Percentiles rank a stretch among this genome's conserved stretches.
phyloP scores from a whole-genome alignment of 1,140 invertebrate species.

The Bilobella aurantiaca region DNA sequence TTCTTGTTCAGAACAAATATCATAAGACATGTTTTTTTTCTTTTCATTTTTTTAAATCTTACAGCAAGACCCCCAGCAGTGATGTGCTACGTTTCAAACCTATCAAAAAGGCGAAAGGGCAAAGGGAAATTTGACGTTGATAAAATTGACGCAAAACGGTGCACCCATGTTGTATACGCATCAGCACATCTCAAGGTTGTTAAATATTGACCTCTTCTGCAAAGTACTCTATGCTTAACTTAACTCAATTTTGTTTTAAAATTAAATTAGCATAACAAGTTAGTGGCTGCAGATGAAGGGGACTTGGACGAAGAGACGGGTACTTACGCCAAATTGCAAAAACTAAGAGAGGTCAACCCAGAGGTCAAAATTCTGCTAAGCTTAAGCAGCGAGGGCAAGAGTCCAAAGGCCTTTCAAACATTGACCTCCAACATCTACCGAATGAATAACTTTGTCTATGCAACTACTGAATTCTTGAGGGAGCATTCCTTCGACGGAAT shows the following conservation, averaged over 20 bases:
- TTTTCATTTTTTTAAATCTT: slow-evolving; percentile 5
- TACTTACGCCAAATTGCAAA: slow-evolving; percentile 71
- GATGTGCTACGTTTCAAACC: slow-evolving; percentile 88
- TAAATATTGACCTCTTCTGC: no score
- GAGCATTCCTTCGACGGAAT: slow-evolving; percentile 87
- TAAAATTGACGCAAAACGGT: slow-evolving; percentile 73
- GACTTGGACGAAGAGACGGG: slow-evolving; percentile 50
- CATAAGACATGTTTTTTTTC: no score
- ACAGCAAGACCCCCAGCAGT: slow-evolving; percentile 67
- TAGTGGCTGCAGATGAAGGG: slow-evolving; percentile 61
- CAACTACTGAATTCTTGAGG: slow-evolving; percentile 81
- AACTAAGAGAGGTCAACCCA: slow-evolving; percentile 76
- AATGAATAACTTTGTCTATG: slow-evolving; percentile 91
- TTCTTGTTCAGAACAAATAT: no score
- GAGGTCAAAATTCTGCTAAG: slow-evolving; percentile 76
- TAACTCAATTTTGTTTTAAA: slow-evolving; percentile 4
- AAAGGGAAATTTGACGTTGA: slow-evolving; percentile 75
- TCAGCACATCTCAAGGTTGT: slow-evolving; percentile 74
- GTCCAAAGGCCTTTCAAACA: slow-evolving; percentile 59
- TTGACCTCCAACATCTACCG: slow-evolving; percentile 78
- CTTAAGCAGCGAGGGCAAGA: slow-evolving; percentile 74
- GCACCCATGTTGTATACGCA: slow-evolving; percentile 85
- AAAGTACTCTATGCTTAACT: slow-evolving; percentile 11
- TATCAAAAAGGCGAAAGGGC: slow-evolving; percentile 79
- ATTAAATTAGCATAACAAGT: slow-evolving; percentile 53